A percentile compares a stretch with the other conserved stretches of the same genome.
phyloP scores from a whole-genome alignment of 2,113 vertebrate species.

The Tautogolabrus adspersus region DNA sequence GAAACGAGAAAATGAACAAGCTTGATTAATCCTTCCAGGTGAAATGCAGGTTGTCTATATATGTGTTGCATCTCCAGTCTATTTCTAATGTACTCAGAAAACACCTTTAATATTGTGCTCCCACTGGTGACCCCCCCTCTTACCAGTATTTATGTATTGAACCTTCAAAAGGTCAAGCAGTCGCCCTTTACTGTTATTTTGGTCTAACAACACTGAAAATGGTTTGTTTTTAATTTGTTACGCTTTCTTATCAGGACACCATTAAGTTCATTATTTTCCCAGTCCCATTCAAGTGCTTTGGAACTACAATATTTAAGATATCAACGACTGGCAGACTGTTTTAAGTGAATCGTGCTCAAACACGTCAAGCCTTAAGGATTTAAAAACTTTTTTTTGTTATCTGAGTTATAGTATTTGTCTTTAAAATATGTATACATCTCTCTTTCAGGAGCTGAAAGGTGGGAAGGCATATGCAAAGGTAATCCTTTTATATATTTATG shows the following conservation, averaged over 20 bases:
- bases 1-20: too few relatives aligned
- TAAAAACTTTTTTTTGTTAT: neutral
- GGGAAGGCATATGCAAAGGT: conserved; percentile 98
- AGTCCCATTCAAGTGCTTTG: neutral
- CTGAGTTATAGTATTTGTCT: neutral
- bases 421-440: conserved; percentile 30
- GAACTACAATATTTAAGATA: neutral
- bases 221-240: too few relatives aligned
- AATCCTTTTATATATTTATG: conserved; percentile 36
- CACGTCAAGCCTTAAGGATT: neutral
- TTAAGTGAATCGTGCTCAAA: neutral
- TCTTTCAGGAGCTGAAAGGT: conserved; percentile 94
- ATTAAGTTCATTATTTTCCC: neutral
- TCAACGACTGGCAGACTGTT: neutral
- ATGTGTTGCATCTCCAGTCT: too few relatives aligned
- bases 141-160: too few relatives aligned
- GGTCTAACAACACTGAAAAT: too few relatives aligned
- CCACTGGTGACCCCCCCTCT: too few relatives aligned
- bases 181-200: too few relatives aligned
- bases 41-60: too few relatives aligned
- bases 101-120: too few relatives aligned
- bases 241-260: neutral
- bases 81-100: too few relatives aligned
- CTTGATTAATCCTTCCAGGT: too few relatives aligned
- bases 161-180: too few relatives aligned